These are phyloP conservation scores for Falcaria lacertinaria DNA, from an alignment of 2,888 invertebrate species.

Conservation along the genomic window DNA sequence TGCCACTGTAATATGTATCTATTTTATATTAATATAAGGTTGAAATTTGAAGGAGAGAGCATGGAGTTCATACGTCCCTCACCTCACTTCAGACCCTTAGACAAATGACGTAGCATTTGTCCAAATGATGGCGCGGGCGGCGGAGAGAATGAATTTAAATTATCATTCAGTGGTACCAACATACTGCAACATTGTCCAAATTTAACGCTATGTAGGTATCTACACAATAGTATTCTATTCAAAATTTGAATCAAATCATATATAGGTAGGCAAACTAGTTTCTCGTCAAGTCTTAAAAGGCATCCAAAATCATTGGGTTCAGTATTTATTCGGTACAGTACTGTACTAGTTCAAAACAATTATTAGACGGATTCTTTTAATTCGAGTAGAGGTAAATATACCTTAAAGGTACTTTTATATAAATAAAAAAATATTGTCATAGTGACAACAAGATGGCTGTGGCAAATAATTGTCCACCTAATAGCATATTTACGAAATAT, in stretches of 20 bases:
- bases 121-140: constrained; percentile 81
- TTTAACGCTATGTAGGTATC: constrained; percentile 52
- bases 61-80: constrained; percentile 42
- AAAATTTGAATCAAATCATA: neutral
- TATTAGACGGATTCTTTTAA: no score
- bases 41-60: constrained; percentile 29
- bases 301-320: no score
- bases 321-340: no score
- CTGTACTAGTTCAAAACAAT: no score
- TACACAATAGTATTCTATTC: constrained; percentile 3
- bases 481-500: no score
- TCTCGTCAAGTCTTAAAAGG: no score
- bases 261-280: no score
- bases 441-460: no score
- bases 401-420: no score
- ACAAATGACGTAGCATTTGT: constrained; percentile 80
- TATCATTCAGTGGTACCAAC: constrained; percentile 80
- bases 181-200: constrained; percentile 65
- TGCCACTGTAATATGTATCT: constrained; percentile 38
- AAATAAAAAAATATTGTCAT: no score
- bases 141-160: constrained; percentile 81
- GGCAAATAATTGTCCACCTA: no score
- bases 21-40: constrained; percentile 31
- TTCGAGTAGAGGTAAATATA: no score
- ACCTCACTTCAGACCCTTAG: constrained; percentile 61